Base-by-base conservation (phyloP, 2,888 invertebrate species). In the Phytoseiulus persimilis region DNA sequence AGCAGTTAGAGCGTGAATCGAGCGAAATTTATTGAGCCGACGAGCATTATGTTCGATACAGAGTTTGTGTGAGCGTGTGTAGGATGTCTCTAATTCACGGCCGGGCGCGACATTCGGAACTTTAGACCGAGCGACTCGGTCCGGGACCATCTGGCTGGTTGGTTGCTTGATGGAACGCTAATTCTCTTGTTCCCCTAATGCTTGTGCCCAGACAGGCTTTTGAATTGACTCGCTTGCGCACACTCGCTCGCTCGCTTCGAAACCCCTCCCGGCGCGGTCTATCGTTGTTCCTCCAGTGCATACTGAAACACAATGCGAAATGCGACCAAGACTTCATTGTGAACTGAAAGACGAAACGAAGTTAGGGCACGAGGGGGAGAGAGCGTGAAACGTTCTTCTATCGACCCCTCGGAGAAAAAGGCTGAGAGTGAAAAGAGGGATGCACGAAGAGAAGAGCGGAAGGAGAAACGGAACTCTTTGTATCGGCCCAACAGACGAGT, bases 1-100 rank as follows among this genome's bases (percentile, higher is more conserved):
- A 65, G 65, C 65, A 65, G 65, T 65, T 65, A 65, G 65, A 65
- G 65, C 65, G 65, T 65, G 65, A 65, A 65, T 65, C 65, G 65
- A 65, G 65, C 65, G 18, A 65, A 65, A 65, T 65, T 65, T 65
- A 65, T 65, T 65, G 65, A 65, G 65, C 65, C 28, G 28, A 23
- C 65, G 65, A 65, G 65, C 65, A 65, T 65, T 65, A 11, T 3
- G 9, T 65, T 28, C 65, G 65, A 65, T 65, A 65, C 65, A 65
- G 65, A 65, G 23, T 65, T 23, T 14, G 23, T 2, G 14, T 28
- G 65, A 65, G 14, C 46, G 46, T 46, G 46, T 46, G 46, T 46
- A 14, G 14, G 65, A 65, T 65, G 65, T 65, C 65, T 65, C 65
- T 65, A 65, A 65, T 65, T 65, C 65, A 65, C 65, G 65, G 65